These are phyloP conservation scores for Corticium candelabrum DNA, from an alignment of 37 sponge, comb jelly and placozoan species.

Conservation along the genomic window DNA sequence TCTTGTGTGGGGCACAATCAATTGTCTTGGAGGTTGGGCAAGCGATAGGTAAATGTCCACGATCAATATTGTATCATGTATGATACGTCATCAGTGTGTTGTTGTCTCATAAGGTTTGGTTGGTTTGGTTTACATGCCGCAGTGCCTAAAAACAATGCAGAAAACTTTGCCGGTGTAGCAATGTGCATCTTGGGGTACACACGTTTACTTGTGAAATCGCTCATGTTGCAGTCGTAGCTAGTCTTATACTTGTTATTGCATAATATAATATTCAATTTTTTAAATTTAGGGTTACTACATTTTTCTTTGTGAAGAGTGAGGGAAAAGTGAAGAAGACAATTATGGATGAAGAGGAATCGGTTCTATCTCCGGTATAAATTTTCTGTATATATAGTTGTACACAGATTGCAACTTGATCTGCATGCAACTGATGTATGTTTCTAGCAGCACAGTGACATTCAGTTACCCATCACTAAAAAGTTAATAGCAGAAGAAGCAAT, in stretches of 20 bases:
- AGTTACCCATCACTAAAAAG: too few species aligned
- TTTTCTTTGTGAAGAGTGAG: not conserved
- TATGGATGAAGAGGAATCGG: not conserved
- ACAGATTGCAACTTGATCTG: too few species aligned
- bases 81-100: not conserved
- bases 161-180: not conserved
- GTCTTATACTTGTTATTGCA: not conserved
- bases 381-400: too few species aligned
- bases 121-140: not conserved
- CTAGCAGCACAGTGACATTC: too few species aligned
- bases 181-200: not conserved
- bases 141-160: not conserved
- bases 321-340: not conserved
- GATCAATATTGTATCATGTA: not conserved
- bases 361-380: too few species aligned
- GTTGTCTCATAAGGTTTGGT: not conserved
- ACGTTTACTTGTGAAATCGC: not conserved
- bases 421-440: too few species aligned
- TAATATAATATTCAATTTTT: too few species aligned
- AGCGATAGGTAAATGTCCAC: conserved; percentile 35
- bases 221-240: not conserved
- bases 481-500: too few species aligned
- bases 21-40: conserved; percentile 65
- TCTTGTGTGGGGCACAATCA: conserved; percentile 69
- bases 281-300: not conserved